Evolutionary conservation across 2,797 vertebrate genomes (phyloP), one percentile per base, ranked within the genome.

Genomic region (Lutjanus campechanus): DNA sequence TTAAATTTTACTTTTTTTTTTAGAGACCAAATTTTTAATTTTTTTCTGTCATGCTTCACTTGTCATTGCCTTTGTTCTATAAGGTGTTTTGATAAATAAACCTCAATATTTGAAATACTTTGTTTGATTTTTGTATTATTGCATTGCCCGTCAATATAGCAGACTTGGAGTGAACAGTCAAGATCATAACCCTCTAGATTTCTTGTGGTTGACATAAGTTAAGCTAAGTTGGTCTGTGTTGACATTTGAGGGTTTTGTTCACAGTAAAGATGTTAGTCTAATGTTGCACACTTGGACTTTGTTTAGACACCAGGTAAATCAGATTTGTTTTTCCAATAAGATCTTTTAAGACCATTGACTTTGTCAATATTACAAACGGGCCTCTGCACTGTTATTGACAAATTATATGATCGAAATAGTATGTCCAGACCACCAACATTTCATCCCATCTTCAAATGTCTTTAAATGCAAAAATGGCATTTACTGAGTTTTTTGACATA

Each of bases 81-180:
- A 91, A 93, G 92, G 89, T 94, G 92, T 95, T 95, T 95, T 96
- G 95, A 95, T 96, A 96, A 96, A 96, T 94, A 94, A 95, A 94
- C 76, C 36, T 89, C 58, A 77, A 77, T 72, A 80, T 88, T 79
- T 88, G 51, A 88, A 88, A 77, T 58, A 5, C 17, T 49, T 62
- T 44, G 16, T 17, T 19, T 3, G 3, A 1, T 17, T 7, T 51
- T 50, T 51, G 5, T 54, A 25, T 50, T 1, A 25, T 22, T 80
- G 17, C 12, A 41, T 58, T 55, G 5, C 8, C 6, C 68, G 1
- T 17, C 8, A n/a, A 2, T 29, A 61, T 8, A 19, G 10, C 67
- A 40, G 2, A 36, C 0, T 41, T 4, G 2, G 0, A 7, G 13
- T 20, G 40, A 60, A 11, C 17, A 9, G 0, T 20, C 0, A 1